Base-by-base conservation (phyloP, 2,888 invertebrate genomes). In the Neocrepidodera transversa region DNA sequence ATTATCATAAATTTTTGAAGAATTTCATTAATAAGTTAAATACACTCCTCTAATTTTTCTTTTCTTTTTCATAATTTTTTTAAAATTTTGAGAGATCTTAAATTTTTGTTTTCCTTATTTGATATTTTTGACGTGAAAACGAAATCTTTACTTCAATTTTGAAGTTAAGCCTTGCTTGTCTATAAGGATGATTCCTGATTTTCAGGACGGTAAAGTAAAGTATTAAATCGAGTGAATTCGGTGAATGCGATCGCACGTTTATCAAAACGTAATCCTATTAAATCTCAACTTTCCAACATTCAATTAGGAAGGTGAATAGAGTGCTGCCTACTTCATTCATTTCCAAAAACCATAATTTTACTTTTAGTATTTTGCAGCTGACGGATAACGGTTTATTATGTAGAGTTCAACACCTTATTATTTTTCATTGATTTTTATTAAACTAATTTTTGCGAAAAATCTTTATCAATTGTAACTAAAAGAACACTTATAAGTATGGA, bases 251-350 rank as follows among this genome's bases (percentile, higher is more conserved):
- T 30, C 30, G 30, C 30, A 30, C 30, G 30, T 30, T 30, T 30
- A 30, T 30, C n/a, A 36, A 36, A 14, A 36, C 2, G 13, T 3
- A 36, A 14, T 36, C 35, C 14, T 4, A 36, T 14, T 14, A 36
- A 36, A 36, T 36, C 35, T 36, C 35, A 36, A 36, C 35, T 36
- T 36, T 36, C 14, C 13, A 36, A 36, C 35, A 36, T 36, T 36
- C 2, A 36, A 14, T 36, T 14, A 36, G 13, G 14, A 36, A 36
- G 35, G 35, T 36, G 35, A 36, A 36, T 36, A 8, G 8, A 11
- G 35, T 36, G 35, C 11, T 13, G 14, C 35, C 13, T 36, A 36
- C 14, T 36, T 36, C 35, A 36, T 36, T 36, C 14, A 14, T 13
- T 3, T 36, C 13, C 13, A 13, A 36, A 36, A 36, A 36, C 35